These are phyloP conservation scores for Actenoides lindsayi DNA, from an alignment of 2,113 vertebrate genomes.

Conservation along the genomic window DNA sequence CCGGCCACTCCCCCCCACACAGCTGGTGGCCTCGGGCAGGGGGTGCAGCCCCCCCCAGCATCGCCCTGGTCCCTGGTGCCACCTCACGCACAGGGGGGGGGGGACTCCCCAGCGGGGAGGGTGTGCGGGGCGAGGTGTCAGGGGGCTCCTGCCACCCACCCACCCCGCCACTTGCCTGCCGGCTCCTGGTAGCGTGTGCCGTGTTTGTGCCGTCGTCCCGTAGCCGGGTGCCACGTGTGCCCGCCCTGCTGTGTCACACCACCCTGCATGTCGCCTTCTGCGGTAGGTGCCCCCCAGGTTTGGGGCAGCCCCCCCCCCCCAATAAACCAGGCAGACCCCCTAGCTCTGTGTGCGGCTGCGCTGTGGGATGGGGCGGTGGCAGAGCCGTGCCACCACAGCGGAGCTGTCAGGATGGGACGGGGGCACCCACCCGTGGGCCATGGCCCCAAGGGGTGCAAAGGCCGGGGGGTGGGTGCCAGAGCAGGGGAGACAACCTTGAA, in stretches of 20 bases:
- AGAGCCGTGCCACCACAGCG: neutral
- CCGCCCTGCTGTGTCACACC: neutral
- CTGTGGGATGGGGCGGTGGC: neutral
- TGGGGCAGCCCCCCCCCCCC: neutral
- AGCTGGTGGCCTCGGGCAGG: neutral
- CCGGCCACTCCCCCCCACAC: neutral
- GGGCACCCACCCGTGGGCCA: no score
- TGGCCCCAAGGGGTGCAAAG: neutral
- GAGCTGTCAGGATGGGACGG: no score
- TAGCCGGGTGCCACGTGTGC: neutral
- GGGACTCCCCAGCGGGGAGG: neutral
- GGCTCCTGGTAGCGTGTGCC: neutral
- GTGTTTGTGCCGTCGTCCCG: neutral
- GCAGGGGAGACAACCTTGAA: neutral
- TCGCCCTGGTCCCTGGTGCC: neutral
- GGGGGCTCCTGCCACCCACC: neutral
- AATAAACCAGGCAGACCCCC: constrained; percentile 21
- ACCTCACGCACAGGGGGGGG: neutral
- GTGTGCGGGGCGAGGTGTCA: neutral
- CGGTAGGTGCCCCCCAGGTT: neutral
- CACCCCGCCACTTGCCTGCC: neutral
- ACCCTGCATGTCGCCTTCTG: constrained; percentile 20
- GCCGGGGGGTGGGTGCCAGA: neutral
- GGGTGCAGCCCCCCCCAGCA: neutral
- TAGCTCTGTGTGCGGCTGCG: neutral